Base-by-base conservation (phyloP, 1,140 invertebrate species). In the Phocides pigmalion region DNA sequence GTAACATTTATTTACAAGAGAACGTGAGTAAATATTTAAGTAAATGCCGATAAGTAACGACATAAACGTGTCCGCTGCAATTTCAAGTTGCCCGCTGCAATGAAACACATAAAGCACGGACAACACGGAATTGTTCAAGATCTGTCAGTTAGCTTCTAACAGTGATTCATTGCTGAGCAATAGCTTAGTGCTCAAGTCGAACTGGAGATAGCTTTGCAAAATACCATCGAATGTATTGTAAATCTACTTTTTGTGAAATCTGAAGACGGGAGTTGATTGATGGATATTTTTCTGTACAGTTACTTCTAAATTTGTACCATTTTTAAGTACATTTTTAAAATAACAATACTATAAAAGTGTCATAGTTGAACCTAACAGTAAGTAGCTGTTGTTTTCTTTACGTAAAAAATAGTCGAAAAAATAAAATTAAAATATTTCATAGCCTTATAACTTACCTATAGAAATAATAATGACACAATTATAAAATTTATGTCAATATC, bases 71-170 rank as follows among this genome's bases (percentile, higher is more conserved):
- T 16, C 14, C 15, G 41, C 5, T 46, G 4, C 14, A 46, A n/a
- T 17, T 17, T 28, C 35, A 19, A 46, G 32, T 58, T 19, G 17
- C 15, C 11, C 16, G 25, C 41, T 28, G 16, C 22, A 51, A 15
- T 9, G 6, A 51, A 51, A 5, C 41, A 58, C 41, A 58, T 46
- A 46, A 46, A 58, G 0, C 25, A 44, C 41, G 22, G n/a, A 44
- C 25, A 46, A 58, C 39, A 44, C 22, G 54, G 25, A 12, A 32
- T 58, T 58, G 54, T 58, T 58, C 54, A 44, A 58, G 54, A 58
- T 58, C 39, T 58, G 41, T 58, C 54, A 58, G 22, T 46, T 44
- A 12, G 41, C 14, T 14, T 58, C 41, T 44, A 58, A 17, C 22
- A 16, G 39, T 58, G 54, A 58, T 58, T 44, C 41, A 58, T 44